Evolutionary conservation across 1,140 invertebrate genomes (phyloP), one percentile per base, ranked within the genome.

Genomic region (Lamellibrachia luymesi): DNA sequence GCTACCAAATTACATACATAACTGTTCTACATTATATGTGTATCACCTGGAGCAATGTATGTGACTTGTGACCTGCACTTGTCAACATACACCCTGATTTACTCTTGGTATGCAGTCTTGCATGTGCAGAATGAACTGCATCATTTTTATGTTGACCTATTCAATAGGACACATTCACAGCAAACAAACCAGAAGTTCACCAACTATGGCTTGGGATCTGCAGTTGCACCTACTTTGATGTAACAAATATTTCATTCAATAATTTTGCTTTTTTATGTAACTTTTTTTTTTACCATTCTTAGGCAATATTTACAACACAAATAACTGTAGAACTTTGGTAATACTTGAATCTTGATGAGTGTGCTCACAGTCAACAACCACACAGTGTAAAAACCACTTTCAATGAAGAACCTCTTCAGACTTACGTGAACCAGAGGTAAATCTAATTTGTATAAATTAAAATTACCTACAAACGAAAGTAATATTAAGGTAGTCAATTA

Each of bases 171-270:
- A 49, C 49, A 2, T 27, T 10, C 91, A 91, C 91, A 91, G 38
- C 49, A 91, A 49, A 13, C 17, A 10, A 38, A n/a, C 49, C 91
- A 91, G 10, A 38, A 25, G 91, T 91, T 50, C 49, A 91, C 51
- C 17, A 13, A 50, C 2, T 91, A 49, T 25, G 8, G 10, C 49
- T 1, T 51, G 13, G 27, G 27, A 8, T 8, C 27, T 91, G 6
- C 0, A 38, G 90, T 22, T 90, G 17, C 6, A 91, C 10, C 22
- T 51, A 27, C 27, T 17, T 17, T 91, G 4, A 4, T 91, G 4
- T 50, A 91, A 91, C 91, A 91, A 91, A 49, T 51, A 91, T 51
- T 50, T 91, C 91, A 91, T 91, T 91, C 17, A 80, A 6, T 6
- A 22, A 38, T 38, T 22, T 80, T 80, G 64, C 64, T 80, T 80